phyloP scores from a whole-genome alignment of 2,113 vertebrate genomes.

The Gnathonemus echidnorhynchus region DNA sequence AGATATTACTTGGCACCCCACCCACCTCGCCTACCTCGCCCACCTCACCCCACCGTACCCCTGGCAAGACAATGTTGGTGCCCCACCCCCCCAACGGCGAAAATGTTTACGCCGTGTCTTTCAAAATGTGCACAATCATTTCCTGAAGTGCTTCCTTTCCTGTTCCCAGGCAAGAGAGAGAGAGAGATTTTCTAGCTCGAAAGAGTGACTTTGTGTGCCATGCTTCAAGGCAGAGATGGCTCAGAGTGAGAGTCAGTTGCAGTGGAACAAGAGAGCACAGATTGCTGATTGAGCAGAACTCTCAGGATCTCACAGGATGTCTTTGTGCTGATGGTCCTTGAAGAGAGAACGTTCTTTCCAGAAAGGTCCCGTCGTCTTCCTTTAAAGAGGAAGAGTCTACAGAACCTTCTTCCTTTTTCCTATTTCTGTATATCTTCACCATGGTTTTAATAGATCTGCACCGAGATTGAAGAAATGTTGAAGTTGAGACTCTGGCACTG shows the following conservation, averaged over 20 bases:
- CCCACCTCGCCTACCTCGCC: background rate
- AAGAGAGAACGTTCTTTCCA: conserved; percentile 12
- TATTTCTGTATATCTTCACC: background rate
- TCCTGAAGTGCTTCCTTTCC: conserved; percentile 17
- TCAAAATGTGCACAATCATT: background rate
- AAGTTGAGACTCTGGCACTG: background rate
- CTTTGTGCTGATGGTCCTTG: conserved; percentile 30
- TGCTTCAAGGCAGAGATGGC: background rate
- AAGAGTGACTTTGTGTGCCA: background rate
- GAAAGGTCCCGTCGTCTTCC: conserved; percentile 3
- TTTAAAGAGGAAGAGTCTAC: conserved; percentile 18
- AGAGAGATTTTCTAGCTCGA: conserved; percentile 23
- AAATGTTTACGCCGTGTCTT: background rate
- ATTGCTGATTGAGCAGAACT: conserved; percentile 41
- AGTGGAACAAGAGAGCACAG: background rate
- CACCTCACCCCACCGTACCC: background rate
- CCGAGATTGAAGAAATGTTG: background rate
- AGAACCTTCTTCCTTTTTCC: conserved; percentile 20
- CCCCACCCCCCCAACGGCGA: background rate
- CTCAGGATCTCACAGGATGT: conserved; percentile 19
- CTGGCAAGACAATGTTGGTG: background rate
- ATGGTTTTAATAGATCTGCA: background rate
- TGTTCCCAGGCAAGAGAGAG: background rate
- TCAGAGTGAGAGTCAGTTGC: conserved; percentile 10
- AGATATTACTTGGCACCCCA: background rate